Percentiles rank a stretch among this genome's conserved stretches.
Conservation (phyloP, 2,888 invertebrate genomes). For the Heterodera filipjevi region DNA sequence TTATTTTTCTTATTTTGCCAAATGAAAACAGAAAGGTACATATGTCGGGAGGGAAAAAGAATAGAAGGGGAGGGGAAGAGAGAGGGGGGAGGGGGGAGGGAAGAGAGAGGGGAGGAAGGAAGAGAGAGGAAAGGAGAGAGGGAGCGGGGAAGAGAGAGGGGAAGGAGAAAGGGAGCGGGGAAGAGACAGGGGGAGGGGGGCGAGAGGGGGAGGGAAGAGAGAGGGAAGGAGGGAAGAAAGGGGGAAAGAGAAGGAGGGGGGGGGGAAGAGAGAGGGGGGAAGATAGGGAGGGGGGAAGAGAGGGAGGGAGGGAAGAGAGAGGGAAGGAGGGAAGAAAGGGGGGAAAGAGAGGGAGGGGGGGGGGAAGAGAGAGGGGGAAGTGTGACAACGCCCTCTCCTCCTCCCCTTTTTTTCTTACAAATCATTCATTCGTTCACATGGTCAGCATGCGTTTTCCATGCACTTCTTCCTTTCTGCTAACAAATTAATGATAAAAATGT, state of each 20-base stretch:
- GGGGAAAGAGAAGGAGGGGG: background rate
- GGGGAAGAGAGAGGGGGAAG: background rate
- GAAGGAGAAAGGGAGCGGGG: background rate
- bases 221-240: background rate
- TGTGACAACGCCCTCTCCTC: background rate
- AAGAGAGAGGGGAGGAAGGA: background rate
- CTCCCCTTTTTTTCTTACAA: background rate
- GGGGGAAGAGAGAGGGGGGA: background rate
- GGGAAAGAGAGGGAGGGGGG: background rate
- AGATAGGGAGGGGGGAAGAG: background rate
- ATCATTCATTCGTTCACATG: background rate
- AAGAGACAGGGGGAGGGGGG: background rate
- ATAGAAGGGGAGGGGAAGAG: background rate
- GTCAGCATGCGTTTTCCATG: background rate
- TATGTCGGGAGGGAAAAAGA: background rate
- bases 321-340: background rate
- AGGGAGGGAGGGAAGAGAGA: background rate
- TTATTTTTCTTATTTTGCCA: background rate
- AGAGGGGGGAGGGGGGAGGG: background rate
- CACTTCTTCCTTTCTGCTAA: constrained; percentile 1
- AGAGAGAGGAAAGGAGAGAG: background rate
- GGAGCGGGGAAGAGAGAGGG: background rate
- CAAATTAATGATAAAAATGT: constrained; percentile 1
- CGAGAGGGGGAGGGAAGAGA: background rate
- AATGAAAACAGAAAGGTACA: background rate